Evolutionary conservation across 2,888 invertebrate species (phyloP), one percentile per base, ranked within the genome.

Genomic region (Pardosa pseudoannulata): DNA sequence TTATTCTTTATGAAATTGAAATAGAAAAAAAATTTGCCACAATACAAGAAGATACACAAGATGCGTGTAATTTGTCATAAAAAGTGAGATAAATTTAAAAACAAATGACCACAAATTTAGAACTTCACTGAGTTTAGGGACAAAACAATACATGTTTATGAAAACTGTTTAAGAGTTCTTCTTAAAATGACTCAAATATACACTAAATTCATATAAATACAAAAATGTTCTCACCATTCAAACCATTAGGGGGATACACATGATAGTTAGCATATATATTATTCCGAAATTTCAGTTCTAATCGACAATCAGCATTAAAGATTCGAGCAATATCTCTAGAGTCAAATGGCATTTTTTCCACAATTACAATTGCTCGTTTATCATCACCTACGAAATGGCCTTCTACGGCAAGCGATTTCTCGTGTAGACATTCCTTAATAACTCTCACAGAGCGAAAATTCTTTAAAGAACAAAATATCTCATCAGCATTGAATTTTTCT

Each of bases 251-350:
- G 19, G 78, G 78, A 68, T 78, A 85, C 0, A 78, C 83, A 56
- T 73, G 78, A 73, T 85, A 85, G n/a, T 85, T 85, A 23, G 78
- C 78, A 68, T 85, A 85, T 2, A 85, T 85, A 56, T 76, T 72
- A 28, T 85, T 85, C 31, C 83, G 50, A 68, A 85, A 78, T 39
- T 78, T 85, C 23, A 85, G 46, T 68, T 85, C 83, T 23, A 85
- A 23, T 31, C 83, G 78, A 39, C 72, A 78, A 23, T 72, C 56
- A 23, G 83, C 36, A 62, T 70, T 67, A 28, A 85, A 73, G 19
- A 85, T 19, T n/a, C 36, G 46, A 27, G 67, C 19, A n/a, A 85
- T 27, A 73, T 85, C 83, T 62, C 76, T 78, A 0, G 36, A 19
- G n/a, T 73, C 78, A 73, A 85, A 85, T 19, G 83, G 78, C 68